Conservation (phyloP, 1,140 invertebrate genomes). For the Drosophila eugracilis region DNA sequence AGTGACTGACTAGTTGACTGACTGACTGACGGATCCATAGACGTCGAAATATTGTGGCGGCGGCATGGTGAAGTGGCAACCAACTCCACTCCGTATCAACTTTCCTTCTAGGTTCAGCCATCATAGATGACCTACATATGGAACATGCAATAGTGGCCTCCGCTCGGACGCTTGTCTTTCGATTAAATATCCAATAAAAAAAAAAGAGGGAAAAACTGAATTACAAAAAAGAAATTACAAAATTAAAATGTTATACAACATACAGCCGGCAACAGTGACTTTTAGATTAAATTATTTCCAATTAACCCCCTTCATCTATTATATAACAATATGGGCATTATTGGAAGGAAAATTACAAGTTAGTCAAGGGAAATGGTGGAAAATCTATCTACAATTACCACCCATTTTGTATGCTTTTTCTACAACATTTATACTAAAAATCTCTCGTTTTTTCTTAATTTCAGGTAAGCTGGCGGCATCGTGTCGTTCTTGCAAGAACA, state of each 20-base stretch:
- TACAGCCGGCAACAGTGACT: conserved; percentile 4
- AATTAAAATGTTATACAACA: too few relatives aligned
- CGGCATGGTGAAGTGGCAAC: too few relatives aligned
- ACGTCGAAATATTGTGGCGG: neutral
- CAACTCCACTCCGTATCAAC: conserved; percentile 40
- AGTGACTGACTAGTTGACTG: conserved; percentile 1
- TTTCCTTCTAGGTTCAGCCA: conserved; percentile 45
- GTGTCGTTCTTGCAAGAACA: conserved; percentile 27
- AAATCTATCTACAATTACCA: neutral
- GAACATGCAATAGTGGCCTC: conserved; percentile 32
- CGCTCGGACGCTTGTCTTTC: conserved; percentile 47
- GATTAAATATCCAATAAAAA: conserved; percentile 71
- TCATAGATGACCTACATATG: conserved; percentile 58
- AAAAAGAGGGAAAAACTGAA: too few relatives aligned
- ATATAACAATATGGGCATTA: neutral
- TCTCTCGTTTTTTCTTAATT: conserved; percentile 21
- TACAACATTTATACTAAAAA: neutral
- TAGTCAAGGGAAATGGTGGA: neutral
- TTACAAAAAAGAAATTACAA: conserved; percentile 21
- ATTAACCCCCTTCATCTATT: conserved; percentile 28
- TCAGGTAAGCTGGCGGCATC: conserved; percentile 39
- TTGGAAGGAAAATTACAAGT: neutral
- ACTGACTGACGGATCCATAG: conserved; percentile 16
- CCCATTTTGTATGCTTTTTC: neutral
- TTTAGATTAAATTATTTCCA: conserved; percentile 68